phyloP scores from a whole-genome alignment of 2,888 invertebrate species.

The Watsonalla binaria region DNA sequence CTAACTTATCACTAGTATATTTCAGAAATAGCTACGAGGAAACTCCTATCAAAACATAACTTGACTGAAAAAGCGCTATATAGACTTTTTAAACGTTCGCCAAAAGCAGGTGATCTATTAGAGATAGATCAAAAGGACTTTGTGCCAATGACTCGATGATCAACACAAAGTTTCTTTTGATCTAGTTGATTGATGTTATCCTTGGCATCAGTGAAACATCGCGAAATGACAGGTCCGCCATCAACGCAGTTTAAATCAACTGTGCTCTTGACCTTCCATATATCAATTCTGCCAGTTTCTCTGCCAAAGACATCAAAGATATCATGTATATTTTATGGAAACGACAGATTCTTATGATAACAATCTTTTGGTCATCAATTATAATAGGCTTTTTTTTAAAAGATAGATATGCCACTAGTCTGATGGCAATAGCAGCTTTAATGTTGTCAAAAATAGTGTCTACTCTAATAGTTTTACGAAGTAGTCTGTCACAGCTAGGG shows the following conservation, averaged over 20 bases:
- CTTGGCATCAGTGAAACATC: slow-evolving; percentile 2
- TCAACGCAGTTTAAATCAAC: not conserved
- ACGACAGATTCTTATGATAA: not conserved
- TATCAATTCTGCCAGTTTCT: not conserved
- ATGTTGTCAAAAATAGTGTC: too few species aligned
- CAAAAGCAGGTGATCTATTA: not conserved
- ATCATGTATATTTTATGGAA: not conserved
- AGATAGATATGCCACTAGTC: too few species aligned
- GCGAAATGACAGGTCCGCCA: not conserved
- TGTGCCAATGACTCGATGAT: not conserved
- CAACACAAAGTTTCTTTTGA: slow-evolving; percentile 1
- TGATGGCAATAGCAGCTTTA: too few species aligned
- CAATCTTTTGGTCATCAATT: not conserved
- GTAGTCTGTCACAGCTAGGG: too few species aligned
- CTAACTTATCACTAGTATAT: too few species aligned
- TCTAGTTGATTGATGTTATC: slow-evolving; percentile 3
- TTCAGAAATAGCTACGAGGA: too few species aligned
- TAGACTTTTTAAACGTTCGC: not conserved
- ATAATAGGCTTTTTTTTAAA: not conserved
- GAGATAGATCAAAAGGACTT: not conserved
- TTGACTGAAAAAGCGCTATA: not conserved
- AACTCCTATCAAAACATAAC: too few species aligned
- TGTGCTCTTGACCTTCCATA: not conserved
- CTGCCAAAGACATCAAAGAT: slow-evolving; percentile 1
- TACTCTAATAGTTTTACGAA: too few species aligned